Evolutionary conservation across 2,113 vertebrate species (phyloP), one percentile per base, ranked within the genome.

Genomic region (Hydrolagus affinis): DNA sequence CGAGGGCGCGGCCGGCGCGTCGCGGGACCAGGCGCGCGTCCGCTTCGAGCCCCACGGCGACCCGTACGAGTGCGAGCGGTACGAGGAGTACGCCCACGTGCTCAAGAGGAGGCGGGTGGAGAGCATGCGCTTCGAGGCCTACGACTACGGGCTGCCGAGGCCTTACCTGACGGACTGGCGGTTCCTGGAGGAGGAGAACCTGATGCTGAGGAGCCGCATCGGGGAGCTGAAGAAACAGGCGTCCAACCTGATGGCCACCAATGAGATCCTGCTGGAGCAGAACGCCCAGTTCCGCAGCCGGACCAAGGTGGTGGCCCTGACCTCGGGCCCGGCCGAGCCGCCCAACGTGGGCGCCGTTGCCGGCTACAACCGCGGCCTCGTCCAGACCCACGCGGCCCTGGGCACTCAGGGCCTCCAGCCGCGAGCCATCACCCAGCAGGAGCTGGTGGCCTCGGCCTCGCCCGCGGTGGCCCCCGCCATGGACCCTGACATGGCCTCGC

Each of bases 21-120:
- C 12, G 1, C 44, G n/a, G 0, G 76, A 78, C 7, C 90, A 94
- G 87, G 94, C 90, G 89, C 92, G 88, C 86, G 96, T 15, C 88
- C 92, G 95, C 75, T 87, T 90, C 87, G 91, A 95, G 89, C 30
- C 30, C 25, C 96, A 95, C 44, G 96, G 21, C 87, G 91, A 95
- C 89, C 30, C 11, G 71, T 96, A 95, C 44, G 96, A 11, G 0
- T 93, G 95, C 44, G 90, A 94, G 8, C 89, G 95, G 60, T 96
- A 96, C 87, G 93, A 95, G 0, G 94, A 95, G 7, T 91, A 95
- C 3, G 96, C 98, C 62, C 93, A 32, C 15, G 2, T 93, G 76
- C 91, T 97, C 86, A 99, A 99, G 88, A 93, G 97, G 87, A 90
- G 97, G 66, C 89, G 97, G 25, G 86, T 94, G 25, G 94, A 95